A percentile compares a stretch with the other conserved stretches of the same genome.
phyloP scores from a whole-genome alignment of 2,797 vertebrate species.

The Nyctalus aviator region DNA sequence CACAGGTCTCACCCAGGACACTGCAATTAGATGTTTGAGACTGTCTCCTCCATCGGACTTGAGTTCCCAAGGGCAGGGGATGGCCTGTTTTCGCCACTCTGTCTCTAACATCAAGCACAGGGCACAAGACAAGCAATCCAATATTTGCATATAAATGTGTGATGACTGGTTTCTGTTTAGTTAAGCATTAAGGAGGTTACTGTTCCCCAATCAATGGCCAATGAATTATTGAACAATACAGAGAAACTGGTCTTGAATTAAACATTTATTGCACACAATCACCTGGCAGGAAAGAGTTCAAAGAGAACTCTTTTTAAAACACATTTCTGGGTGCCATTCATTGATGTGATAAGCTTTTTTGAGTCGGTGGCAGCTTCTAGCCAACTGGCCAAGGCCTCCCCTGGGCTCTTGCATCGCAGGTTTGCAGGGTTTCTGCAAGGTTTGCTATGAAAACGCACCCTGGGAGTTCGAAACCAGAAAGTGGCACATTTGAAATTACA shows the following conservation, averaged over 20 bases:
- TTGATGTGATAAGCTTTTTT: not conserved
- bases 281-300: not conserved
- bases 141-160: not conserved
- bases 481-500: not conserved
- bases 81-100: not conserved
- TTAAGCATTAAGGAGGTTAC: not conserved
- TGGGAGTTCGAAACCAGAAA: not conserved
- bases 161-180: not conserved
- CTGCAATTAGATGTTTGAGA: not conserved
- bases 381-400: not conserved
- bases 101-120: not conserved
- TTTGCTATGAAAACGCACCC: not conserved
- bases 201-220: not conserved
- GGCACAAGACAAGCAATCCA: not conserved
- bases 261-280: not conserved
- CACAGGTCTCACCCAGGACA: not conserved
- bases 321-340: not conserved
- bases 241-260: conserved; percentile 31
- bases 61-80: not conserved
- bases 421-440: not conserved
- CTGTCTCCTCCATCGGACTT: not conserved
- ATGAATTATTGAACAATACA: not conserved
- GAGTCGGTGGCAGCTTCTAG: not conserved
- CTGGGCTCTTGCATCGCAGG: not conserved
- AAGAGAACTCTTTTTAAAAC: not conserved